Evolutionary conservation across 2,113 vertebrate genomes (phyloP).

Genomic region (Nettapus auritus): DNA sequence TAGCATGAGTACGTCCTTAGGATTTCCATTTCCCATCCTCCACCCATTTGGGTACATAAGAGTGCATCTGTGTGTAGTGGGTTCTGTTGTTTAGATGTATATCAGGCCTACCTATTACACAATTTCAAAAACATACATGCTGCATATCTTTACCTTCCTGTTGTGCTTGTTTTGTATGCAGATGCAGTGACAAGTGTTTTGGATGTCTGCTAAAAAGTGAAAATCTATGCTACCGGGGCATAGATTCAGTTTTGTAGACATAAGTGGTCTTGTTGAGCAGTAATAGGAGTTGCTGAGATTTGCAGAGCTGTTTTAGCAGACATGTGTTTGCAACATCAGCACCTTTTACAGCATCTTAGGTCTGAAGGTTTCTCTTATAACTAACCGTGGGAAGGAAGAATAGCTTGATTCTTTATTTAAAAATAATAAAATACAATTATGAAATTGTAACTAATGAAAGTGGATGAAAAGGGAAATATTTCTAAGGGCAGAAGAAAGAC

Average conservation of each 20-base stretch:
- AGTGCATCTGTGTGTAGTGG: fast-evolving
- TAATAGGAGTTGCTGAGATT: background rate
- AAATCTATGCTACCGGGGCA: background rate
- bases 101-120: background rate
- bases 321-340: fast-evolving
- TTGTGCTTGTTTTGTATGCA: background rate
- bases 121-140: background rate
- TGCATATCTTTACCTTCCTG: background rate
- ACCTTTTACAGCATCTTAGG: background rate
- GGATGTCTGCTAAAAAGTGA: background rate
- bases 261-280: background rate
- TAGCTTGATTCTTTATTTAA: background rate
- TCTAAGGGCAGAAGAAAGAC: background rate
- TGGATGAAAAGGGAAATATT: background rate
- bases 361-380: background rate
- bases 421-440: background rate
- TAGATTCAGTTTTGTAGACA: background rate
- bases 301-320: background rate
- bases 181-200: background rate
- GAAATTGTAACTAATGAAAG: background rate
- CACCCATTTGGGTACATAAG: fast-evolving
- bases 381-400: background rate
- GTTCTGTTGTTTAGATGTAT: background rate
- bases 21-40: background rate
- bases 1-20: background rate